Evolutionary conservation across 2,888 invertebrate species (phyloP).

Genomic region (Idaea straminata): DNA sequence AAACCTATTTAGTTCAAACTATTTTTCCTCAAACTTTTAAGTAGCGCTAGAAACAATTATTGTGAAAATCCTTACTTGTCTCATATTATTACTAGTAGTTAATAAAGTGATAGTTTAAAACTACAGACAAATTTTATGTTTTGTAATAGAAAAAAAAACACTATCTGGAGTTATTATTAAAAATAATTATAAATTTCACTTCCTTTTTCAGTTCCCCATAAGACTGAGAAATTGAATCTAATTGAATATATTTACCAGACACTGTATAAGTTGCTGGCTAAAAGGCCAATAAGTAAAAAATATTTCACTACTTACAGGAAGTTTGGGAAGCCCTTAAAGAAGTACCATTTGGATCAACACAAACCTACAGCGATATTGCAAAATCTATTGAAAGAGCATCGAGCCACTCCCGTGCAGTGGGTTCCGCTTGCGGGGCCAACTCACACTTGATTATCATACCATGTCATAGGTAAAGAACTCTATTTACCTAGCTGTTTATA

Average conservation of each 20-base stretch:
- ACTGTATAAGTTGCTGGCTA: no score
- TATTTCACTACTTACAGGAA: slow-evolving; percentile 38
- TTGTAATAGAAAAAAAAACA: neutral
- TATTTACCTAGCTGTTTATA: no score
- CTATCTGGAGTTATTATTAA: no score
- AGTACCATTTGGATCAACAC: slow-evolving; percentile 61
- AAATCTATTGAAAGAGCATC: slow-evolving; percentile 53
- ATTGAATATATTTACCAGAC: no score
- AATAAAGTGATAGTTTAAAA: neutral
- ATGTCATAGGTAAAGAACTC: slow-evolving; percentile 43
- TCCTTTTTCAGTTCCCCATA: no score
- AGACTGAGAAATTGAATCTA: no score
- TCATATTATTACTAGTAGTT: no score
- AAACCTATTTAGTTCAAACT: neutral
- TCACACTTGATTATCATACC: slow-evolving; percentile 60
- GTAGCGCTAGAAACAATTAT: no score
- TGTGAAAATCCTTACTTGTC: no score
- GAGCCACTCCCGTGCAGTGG: slow-evolving; percentile 63
- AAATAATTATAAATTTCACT: no score
- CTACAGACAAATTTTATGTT: slow-evolving; percentile 1
- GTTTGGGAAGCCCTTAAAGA: slow-evolving; percentile 62
- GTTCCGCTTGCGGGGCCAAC: slow-evolving; percentile 69
- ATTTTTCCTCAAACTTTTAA: no score
- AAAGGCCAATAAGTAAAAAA: no score
- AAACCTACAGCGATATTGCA: slow-evolving; percentile 63